phyloP scores from a whole-genome alignment of 1,140 invertebrate genomes.

The Tachypleus tridentatus region DNA sequence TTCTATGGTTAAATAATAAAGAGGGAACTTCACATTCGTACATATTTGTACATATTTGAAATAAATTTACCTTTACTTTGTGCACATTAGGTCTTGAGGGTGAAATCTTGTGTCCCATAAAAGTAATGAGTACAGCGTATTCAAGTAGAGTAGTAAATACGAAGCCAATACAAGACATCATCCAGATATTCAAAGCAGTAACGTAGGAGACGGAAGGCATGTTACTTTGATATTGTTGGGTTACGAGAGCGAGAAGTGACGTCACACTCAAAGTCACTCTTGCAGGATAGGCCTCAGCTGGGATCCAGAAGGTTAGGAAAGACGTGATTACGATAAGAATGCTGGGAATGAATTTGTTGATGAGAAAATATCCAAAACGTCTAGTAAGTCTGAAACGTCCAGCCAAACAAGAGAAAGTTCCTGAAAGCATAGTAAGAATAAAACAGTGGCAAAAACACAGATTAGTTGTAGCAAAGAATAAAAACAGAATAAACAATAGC shows the following conservation, averaged over 20 bases:
- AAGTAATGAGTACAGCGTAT: constrained; percentile 79
- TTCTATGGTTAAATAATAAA: no score
- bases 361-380: constrained; percentile 20
- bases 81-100: no score
- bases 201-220: constrained; percentile 37
- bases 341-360: constrained; percentile 22
- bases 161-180: constrained; percentile 58
- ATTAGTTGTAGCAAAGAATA: no score
- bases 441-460: no score
- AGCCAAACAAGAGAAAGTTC: constrained; percentile 17
- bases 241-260: constrained; percentile 52
- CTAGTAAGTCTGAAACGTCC: constrained; percentile 16
- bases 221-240: constrained; percentile 42
- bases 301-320: constrained; percentile 24
- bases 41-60: no score
- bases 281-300: constrained; percentile 21
- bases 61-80: no score
- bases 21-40: no score
- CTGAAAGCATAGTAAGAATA: constrained; percentile 2
- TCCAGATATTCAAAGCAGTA: constrained; percentile 43
- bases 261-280: constrained; percentile 43
- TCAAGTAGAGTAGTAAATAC: constrained; percentile 71
- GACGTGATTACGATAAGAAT: constrained; percentile 21
- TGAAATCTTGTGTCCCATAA: constrained; percentile 46
- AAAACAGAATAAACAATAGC: no score